phyloP scores from a whole-genome alignment of 1,140 invertebrate genomes.

The Antheraea mylitta region DNA sequence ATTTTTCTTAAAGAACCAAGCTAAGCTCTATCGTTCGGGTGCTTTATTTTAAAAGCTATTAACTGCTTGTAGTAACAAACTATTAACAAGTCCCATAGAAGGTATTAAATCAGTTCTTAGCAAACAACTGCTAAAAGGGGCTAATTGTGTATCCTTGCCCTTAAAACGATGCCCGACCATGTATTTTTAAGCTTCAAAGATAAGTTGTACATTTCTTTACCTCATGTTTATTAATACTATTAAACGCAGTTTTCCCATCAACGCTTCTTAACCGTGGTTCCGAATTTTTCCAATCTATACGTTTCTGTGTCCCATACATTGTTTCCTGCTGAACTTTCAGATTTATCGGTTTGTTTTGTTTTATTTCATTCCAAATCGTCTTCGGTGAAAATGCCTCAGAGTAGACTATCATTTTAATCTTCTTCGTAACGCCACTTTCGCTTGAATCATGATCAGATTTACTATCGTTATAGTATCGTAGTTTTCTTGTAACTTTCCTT shows the following conservation, averaged over 20 bases:
- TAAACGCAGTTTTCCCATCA: background rate
- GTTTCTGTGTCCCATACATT: slow-evolving; percentile 9
- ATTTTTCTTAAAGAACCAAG: no score
- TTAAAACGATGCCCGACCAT: no score
- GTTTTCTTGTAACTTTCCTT: background rate
- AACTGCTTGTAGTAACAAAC: no score
- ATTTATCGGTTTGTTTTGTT: slow-evolving; percentile 32
- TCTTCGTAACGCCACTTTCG: slow-evolving; percentile 16
- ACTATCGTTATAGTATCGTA: background rate
- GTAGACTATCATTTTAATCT: slow-evolving; percentile 29
- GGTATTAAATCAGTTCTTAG: no score
- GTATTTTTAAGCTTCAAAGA: no score
- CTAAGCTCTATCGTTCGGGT: no score
- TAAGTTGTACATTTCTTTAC: background rate
- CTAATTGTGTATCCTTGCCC: no score
- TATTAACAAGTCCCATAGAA: no score
- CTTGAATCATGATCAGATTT: background rate
- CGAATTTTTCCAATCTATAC: background rate
- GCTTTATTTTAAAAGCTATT: no score
- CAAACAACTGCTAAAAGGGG: no score
- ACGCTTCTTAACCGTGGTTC: background rate
- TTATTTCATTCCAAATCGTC: slow-evolving; percentile 37
- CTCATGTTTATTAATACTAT: background rate
- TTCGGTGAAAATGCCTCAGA: slow-evolving; percentile 32
- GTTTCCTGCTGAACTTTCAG: slow-evolving; percentile 20